These are phyloP conservation scores for Pachycephala philippinensis DNA, from an alignment of 2,113 vertebrate species.

Conservation along the genomic window DNA sequence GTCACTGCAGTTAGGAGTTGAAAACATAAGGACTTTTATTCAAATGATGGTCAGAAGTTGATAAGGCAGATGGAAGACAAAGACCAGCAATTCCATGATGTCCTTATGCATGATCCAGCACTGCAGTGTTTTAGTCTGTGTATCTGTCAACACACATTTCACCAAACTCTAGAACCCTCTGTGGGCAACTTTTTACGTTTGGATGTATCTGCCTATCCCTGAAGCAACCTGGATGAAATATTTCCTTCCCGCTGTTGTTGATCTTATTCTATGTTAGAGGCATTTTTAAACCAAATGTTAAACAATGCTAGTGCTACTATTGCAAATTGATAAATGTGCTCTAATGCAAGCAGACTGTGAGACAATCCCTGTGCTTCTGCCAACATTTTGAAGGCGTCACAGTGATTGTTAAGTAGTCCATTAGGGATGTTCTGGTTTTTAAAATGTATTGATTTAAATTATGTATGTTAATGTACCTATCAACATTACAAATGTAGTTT, in stretches of 20 bases:
- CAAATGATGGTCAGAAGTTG: neutral
- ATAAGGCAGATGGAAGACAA: neutral
- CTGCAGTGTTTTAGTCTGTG: neutral
- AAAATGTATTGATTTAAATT: slow-evolving; percentile 22
- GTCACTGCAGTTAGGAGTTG: neutral
- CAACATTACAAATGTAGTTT: slow-evolving; percentile 15
- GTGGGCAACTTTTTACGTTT: neutral
- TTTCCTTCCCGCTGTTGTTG: neutral
- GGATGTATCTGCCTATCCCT: neutral
- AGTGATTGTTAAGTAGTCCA: neutral
- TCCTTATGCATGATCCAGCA: neutral
- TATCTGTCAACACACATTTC: neutral
- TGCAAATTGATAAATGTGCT: neutral
- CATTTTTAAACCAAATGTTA: neutral
- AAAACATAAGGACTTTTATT: neutral
- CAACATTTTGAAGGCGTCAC: neutral
- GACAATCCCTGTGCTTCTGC: neutral
- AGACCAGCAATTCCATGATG: neutral
- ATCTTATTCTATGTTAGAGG: neutral
- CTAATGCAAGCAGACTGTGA: neutral
- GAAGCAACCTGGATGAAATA: neutral
- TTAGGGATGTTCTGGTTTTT: neutral
- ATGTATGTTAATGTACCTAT: slow-evolving; percentile 25
- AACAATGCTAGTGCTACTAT: neutral
- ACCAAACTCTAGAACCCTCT: neutral